Evolutionary conservation across 2,888 invertebrate genomes (phyloP), one percentile per base, ranked within the genome.

Genomic region (Spisula solida): DNA sequence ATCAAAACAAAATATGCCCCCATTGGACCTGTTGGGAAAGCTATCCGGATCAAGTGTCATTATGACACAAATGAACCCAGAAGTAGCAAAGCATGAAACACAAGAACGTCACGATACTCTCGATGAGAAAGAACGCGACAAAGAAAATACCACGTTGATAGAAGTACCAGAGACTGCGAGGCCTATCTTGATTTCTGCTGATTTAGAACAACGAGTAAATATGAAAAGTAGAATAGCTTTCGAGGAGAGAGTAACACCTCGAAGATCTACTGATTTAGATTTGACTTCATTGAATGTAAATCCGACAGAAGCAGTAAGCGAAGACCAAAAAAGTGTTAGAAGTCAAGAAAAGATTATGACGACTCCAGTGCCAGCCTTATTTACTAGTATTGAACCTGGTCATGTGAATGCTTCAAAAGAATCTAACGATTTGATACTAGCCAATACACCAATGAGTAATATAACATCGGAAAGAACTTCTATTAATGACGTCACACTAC

Each of bases 121-220:
- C 4, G 8, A 31, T 56, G 60, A 82, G 18, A 56, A 1, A 8
- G 29, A 41, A 20, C 31, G n/a, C 12, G n/a, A n/a, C 16, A 48
- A 1, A 47, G 6, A 1, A 80, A 12, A 48, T 20, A 25, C 29
- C 0, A n/a, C 51, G 1, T n/a, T 34, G n/a, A 41, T 79, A 31
- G 31, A 12, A n/a, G 80, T 91, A 31, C 91, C 91, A 48, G 75
- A 55, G 8, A 91, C 85, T 0, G 87, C 87, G 1, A 82, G 51
- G 34, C 91, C 91, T n/a, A 78, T 91, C 25, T 25, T 85, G 12
- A 91, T 91, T 25, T 82, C 91, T 41, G 75, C 88, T 8, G 88
- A 91, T 48, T 70, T 78, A 0, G 87, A 85, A 56, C 82, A 80
- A n/a, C 41, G 55, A 55, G 51, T 89, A 5, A 91, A 91, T 41